Base-by-base conservation (phyloP, 35 echinoderm and acorn worm species). In the Eucidaris tribuloides region DNA sequence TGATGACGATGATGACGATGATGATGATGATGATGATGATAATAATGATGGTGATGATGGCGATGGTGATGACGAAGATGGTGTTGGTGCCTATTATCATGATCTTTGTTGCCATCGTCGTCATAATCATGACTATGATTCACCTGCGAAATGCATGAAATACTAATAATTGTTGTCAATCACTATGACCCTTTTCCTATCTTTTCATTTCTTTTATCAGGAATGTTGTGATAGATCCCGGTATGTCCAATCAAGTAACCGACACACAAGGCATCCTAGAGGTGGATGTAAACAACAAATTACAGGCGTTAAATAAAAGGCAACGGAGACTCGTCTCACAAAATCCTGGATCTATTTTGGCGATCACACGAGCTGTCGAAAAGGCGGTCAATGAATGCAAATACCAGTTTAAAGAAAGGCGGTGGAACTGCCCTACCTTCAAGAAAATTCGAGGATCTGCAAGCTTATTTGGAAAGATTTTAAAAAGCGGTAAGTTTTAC, bases 391-490 rank as follows among this genome's bases (percentile, higher is more conserved):
- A 46, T 9, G 93, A 96, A 56, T 96, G 93, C 72, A 89, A 65
- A 52, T 92, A 84, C 65, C 93, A 96, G 58, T 96, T 96, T 71
- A 61, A 84, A 63, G 62, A 90, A 15, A 37, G 93, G 30, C 45
- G 80, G 33, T 96, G 93, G 93, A 91, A 96, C 50, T 96, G 93
- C 60, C 88, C 93, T 9, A 96, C 93, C 3, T 83, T 50, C 9
- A 91, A 86, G 35, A 96, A 90, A 65, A 80, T 65, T 31, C 36
- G 77, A 50, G 93, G 93, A 66, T 52, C 62, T 7, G 84, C 79
- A 30, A 96, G 89, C 66, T 66, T 96, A 31, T 96, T 96, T 79
- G 93, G 93, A 45, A 96, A 96, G 84, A 83, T 96, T 38, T 84
- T 96, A 36, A 79, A 88, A 35, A 91, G 39, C 82, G 93, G 93